Evolutionary conservation across 2,797 vertebrate species (phyloP), one percentile per base, ranked within the genome.

Genomic region (Dendrocincla tyrannina): DNA sequence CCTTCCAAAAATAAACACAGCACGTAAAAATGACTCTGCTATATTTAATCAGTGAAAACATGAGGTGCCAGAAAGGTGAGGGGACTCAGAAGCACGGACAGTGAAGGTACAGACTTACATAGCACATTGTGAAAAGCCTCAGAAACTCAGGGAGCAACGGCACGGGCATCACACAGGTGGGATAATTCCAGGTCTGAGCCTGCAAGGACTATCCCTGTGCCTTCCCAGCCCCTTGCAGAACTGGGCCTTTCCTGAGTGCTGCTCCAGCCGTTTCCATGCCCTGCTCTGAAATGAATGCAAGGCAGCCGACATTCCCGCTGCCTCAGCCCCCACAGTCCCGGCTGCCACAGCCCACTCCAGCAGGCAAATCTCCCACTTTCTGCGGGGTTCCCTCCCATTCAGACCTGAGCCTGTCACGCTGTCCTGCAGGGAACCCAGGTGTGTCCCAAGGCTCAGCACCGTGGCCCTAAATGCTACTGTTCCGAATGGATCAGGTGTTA

Each of bases 1-100:
- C 89, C 32, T 56, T 44, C 96, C 85, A 96, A 79, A 96, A 96
- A 97, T 97, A 97, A 85, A 41, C 49, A 35, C 80, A 63, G 83
- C 27, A 22, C 0, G 3, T 41, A 70, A 78, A 91, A 97, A 75
- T 70, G 37, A 82, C 89, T 62, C 91, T 72, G 74, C 95, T 95
- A 94, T 90, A 96, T 93, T 95, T 94, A 87, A 90, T 44, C 63
- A 19, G 44, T 56, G 88, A 27, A 82, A 85, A 86, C 84, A 87
- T 0, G 14, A 74, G 67, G 69, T 25, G 32, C 47, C 70, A 39
- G 90, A 64, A 67, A 79, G 49, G 82, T 20, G 68, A 74, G 41
- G n/a, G 44, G n/a, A 50, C 55, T 35, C 64, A 49, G 60, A 16
- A 59, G 76, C 58, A 35, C 58, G 53, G 49, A n/a, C n/a, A 55